These are phyloP conservation scores for Alosa alosa DNA, from an alignment of 2,113 vertebrate species.

Conservation along the genomic window DNA sequence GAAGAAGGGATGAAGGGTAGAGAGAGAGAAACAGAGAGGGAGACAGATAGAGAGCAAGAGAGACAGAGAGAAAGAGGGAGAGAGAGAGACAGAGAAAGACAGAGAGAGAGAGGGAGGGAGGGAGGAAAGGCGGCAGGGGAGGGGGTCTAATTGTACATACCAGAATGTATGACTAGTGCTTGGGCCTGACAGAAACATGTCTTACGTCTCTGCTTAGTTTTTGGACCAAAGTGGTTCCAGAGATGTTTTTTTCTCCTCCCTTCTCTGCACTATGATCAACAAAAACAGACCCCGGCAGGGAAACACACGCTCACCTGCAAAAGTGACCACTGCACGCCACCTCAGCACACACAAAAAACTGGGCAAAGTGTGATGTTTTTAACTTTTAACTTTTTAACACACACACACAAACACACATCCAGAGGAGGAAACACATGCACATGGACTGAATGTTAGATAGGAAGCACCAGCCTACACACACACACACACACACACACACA, in stretches of 20 bases:
- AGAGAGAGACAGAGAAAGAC: not conserved
- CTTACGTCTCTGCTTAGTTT: slow-evolving; percentile 70
- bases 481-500: not conserved
- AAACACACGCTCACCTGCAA: not conserved
- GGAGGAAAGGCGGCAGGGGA: slow-evolving; percentile 55
- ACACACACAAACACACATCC: slow-evolving; percentile 19
- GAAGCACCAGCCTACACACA: not conserved
- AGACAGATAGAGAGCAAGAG: not conserved
- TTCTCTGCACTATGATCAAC: slow-evolving; percentile 48
- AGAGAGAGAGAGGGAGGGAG: slow-evolving; percentile 36
- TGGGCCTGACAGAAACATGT: slow-evolving; percentile 45
- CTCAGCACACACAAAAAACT: slow-evolving; percentile 34
- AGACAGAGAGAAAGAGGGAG: not conserved
- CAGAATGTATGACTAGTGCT: slow-evolving; percentile 76
- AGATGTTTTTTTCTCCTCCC: slow-evolving; percentile 63
- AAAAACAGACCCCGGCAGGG: not conserved
- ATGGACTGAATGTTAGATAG: too few relatives aligned
- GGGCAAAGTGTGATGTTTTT: not conserved
- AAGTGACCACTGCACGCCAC: not conserved
- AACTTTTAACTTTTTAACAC: not conserved
- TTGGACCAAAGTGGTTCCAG: slow-evolving; percentile 71
- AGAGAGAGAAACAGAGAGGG: not conserved
- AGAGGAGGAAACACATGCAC: not conserved
- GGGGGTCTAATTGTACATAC: slow-evolving; percentile 67
- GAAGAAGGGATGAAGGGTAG: not conserved